phyloP scores from a whole-genome alignment of 2,113 vertebrate species.

The Octodon degus region DNA sequence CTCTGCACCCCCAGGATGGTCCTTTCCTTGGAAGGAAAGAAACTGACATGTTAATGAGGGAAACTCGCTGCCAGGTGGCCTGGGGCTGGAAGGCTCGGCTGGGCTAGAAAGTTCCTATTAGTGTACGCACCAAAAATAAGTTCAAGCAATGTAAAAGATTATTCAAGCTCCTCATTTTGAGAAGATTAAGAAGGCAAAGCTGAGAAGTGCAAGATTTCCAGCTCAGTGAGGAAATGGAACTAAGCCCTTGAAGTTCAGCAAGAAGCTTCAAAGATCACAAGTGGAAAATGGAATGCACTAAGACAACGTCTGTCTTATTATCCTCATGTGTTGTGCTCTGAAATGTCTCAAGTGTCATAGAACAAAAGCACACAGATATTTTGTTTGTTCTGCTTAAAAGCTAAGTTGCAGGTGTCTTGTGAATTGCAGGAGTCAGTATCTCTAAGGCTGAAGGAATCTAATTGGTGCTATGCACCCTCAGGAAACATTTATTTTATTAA shows the following conservation, averaged over 20 bases:
- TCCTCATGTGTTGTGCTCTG: background rate
- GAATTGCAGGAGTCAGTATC: background rate
- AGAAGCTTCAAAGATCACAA: constrained; percentile 17
- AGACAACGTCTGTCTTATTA: background rate
- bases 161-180: constrained; percentile 17
- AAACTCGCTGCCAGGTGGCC: background rate
- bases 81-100: background rate
- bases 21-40: background rate
- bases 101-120: constrained; percentile 47
- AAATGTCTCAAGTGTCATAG: background rate
- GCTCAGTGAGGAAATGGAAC: background rate
- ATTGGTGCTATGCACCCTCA: background rate
- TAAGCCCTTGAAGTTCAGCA: constrained; percentile 20
- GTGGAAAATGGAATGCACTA: background rate
- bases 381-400: background rate
- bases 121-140: background rate
- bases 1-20: background rate
- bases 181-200: background rate
- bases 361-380: background rate
- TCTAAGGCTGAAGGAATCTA: background rate
- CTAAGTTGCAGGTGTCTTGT: background rate
- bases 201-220: background rate
- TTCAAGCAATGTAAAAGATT: constrained; percentile 29
- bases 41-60: background rate
- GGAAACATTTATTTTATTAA: background rate